Evolutionary conservation across 2,113 vertebrate genomes (phyloP), one percentile per base, ranked within the genome.

Genomic region (Phainopepla nitens): DNA sequence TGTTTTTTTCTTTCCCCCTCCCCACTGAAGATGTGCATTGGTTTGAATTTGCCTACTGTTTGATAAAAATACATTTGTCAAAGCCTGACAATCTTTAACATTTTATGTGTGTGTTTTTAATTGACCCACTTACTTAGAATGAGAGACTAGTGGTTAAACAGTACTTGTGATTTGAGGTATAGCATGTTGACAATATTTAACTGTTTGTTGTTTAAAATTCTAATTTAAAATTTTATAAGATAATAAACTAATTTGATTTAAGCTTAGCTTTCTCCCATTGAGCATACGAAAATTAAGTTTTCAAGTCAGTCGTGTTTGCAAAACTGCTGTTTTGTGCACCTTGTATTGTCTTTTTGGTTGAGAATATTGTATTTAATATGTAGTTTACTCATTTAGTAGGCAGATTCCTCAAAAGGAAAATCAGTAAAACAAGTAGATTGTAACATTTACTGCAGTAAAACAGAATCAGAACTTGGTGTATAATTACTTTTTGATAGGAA

Each of bases 151-250:
- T 96, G 97, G 96, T 98, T 98, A 97, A 97, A 97, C 96, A 97
- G 96, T 98, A 97, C 95, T 97, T 97, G 98, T 98, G 97, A 98
- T 97, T 97, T 97, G 97, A 98, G 97, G 97, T 97, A 93, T 82
- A 98, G 98, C 98, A 98, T 98, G 97, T 98, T 97, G 97, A 98
- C 94, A 91, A 95, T 98, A 97, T 97, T 98, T 98, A 98, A 97
- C 90, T 96, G 96, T 98, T 97, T 51, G 94, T 93, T 97, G 97
- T 97, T 97, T 97, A 97, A 97, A 98, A 95, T 94, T 96, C 94
- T 97, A 96, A 97, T 97, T 96, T 98, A 97, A 97, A 92, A 89
- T 96, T 97, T 96, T 98, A 92, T 97, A 96, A 96, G 94, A 29
- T 97, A 96, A 97, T 96, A 94, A 97, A 96, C 96, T 97, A 95